A percentile compares a stretch with the other conserved stretches of the same genome.
Evolutionary conservation across 2,888 invertebrate species (phyloP).

Genomic region (Eledona agricola): DNA sequence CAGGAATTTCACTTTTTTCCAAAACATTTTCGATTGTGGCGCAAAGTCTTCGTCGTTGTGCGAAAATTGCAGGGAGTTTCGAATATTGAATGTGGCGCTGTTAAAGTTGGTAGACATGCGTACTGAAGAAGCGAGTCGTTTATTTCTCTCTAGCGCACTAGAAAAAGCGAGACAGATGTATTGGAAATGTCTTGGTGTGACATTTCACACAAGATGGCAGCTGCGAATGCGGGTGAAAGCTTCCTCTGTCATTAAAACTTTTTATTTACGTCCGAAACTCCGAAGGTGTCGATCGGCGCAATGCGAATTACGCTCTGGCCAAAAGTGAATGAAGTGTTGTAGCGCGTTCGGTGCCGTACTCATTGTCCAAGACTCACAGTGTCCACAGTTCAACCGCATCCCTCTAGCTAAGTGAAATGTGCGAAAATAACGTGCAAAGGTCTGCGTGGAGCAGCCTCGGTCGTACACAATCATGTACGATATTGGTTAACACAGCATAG

Average conservation of each 20-base stretch:
- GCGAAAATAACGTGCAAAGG: too few species aligned
- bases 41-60: neutral
- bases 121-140: neutral
- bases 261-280: slow-evolving; percentile 55
- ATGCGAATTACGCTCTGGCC: too few species aligned
- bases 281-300: too few species aligned
- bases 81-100: slow-evolving; percentile 25
- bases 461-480: slow-evolving; percentile 60
- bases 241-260: slow-evolving; percentile 51
- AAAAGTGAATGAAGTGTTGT: slow-evolving; percentile 27
- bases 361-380: neutral
- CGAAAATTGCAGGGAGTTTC: slow-evolving; percentile 10
- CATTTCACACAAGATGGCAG: slow-evolving; percentile 48
- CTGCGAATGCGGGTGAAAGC: slow-evolving; percentile 54
- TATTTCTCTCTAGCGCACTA: neutral
- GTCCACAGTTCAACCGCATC: too few species aligned
- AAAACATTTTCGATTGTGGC: slow-evolving; percentile 10
- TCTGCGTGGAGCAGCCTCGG: slow-evolving; percentile 44
- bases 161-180: slow-evolving; percentile 27
- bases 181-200: slow-evolving; percentile 7
- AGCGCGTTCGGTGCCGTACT: slow-evolving; percentile 11
- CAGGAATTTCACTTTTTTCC: slow-evolving; percentile 51
- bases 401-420: too few species aligned
- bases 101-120: slow-evolving; percentile 24
- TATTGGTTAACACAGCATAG: slow-evolving; percentile 61